Conservation (phyloP, 2,888 invertebrate genomes). For the Drosophila quinaria region DNA sequence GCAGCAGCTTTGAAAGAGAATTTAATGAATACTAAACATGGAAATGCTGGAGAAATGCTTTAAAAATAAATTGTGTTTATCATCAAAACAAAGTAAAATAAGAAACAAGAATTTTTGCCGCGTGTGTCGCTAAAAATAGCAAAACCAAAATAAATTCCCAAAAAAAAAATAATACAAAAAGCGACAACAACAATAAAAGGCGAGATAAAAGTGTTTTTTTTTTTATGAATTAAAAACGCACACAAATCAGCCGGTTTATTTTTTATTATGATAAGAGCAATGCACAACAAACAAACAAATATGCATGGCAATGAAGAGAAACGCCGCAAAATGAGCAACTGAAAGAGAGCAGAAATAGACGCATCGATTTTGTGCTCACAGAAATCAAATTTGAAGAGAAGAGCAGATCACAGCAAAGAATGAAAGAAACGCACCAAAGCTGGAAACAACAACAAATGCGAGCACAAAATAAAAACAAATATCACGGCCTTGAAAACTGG, state of each 20-base stretch:
- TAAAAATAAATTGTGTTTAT: constrained; percentile 51
- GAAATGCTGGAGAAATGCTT: constrained; percentile 4
- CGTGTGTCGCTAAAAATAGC: constrained; percentile 70
- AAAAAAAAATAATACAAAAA: constrained; percentile 26
- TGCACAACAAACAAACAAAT: constrained; percentile 19
- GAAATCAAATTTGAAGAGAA: constrained; percentile 41
- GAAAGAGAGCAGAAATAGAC: constrained; percentile 20
- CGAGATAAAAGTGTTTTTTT: constrained; percentile 38
- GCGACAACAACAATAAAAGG: constrained; percentile 20
- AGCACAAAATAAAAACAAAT: constrained; percentile 59
- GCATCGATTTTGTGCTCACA: constrained; percentile 19
- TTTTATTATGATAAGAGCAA: constrained; percentile 45
- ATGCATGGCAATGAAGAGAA: constrained; percentile 5
- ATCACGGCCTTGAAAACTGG: constrained; percentile 70
- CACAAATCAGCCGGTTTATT: constrained; percentile 46
- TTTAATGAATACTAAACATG: constrained; percentile 43
- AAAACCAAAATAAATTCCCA: constrained; percentile 42
- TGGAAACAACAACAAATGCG: constrained; percentile 33
- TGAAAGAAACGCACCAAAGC: constrained; percentile 7
- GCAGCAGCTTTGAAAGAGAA: constrained; percentile 9
- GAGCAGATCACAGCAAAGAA: constrained; percentile 18
- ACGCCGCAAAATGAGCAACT: not conserved
- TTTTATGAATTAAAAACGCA: constrained; percentile 56
- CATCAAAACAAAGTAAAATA: constrained; percentile 37
- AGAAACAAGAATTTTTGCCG: constrained; percentile 36